Conservation (phyloP, 2,797 vertebrate genomes). For the Myotis daubentonii region DNA sequence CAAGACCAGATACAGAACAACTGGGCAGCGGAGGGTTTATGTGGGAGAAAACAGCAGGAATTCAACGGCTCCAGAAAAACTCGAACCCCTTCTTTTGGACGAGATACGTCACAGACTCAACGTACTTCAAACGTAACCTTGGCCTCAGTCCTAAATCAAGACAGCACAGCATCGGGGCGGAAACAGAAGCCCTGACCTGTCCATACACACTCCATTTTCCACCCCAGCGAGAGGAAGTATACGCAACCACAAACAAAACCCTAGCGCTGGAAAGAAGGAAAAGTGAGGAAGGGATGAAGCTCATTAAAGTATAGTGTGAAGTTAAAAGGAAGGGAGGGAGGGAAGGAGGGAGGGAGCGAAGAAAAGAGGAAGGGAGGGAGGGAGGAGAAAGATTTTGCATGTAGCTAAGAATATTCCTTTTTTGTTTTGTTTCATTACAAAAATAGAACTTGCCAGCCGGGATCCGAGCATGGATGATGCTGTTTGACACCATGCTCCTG, state of each 20-base stretch:
- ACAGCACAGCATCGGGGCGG: not conserved
- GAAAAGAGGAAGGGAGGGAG: too few species aligned
- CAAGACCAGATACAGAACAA: not conserved
- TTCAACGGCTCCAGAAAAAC: not conserved
- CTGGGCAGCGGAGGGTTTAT: not conserved
- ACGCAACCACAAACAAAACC: not conserved
- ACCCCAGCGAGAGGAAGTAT: not conserved
- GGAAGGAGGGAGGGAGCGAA: too few species aligned
- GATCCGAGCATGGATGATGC: not conserved
- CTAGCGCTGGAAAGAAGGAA: not conserved
- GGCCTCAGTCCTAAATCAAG: not conserved
- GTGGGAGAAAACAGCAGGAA: not conserved
- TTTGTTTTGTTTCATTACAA: not conserved
- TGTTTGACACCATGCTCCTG: not conserved
- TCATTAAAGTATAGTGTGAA: not conserved
- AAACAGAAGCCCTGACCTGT: not conserved
- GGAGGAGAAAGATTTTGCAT: not conserved
- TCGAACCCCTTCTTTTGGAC: too few species aligned
- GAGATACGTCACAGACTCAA: not conserved
- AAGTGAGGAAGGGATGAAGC: not conserved
- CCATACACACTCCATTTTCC: not conserved
- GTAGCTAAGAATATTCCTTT: not conserved
- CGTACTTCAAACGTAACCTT: not conserved
- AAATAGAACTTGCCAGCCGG: slow-evolving; percentile 6
- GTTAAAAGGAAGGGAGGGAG: not conserved